phyloP scores from a whole-genome alignment of 2,888 invertebrate genomes.

The Baccha elongata region DNA sequence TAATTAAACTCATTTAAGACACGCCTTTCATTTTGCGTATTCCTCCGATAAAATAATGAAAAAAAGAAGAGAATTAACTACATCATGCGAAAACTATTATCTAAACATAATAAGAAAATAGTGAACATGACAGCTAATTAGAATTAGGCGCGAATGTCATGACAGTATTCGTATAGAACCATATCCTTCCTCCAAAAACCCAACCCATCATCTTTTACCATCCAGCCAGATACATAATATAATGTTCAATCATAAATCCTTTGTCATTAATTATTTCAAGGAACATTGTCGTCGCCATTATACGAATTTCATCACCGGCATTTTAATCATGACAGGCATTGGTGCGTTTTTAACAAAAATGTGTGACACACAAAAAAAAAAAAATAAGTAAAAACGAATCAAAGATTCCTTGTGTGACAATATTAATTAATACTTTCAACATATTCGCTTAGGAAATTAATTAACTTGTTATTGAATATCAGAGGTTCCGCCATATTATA shows the following conservation, averaged over 20 bases:
- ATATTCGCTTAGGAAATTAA: slow-evolving; percentile 27
- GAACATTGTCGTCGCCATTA: slow-evolving; percentile 28
- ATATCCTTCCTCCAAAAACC: slow-evolving; percentile 9
- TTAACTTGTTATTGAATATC: slow-evolving; percentile 27
- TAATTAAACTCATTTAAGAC: slow-evolving; percentile 57
- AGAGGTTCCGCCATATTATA: background rate
- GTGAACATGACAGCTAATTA: slow-evolving; percentile 56
- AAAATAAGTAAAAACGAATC: background rate
- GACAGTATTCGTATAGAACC: slow-evolving; percentile 20
- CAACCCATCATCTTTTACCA: background rate
- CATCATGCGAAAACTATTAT: slow-evolving; percentile 56
- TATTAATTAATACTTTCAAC: slow-evolving; percentile 17
- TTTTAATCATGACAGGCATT: slow-evolving; percentile 38
- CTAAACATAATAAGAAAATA: slow-evolving; percentile 46
- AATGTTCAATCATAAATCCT: slow-evolving; percentile 58
- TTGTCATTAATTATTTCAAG: slow-evolving; percentile 67
- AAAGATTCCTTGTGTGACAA: slow-evolving; percentile 4
- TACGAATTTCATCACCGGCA: slow-evolving; percentile 34
- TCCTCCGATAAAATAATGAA: slow-evolving; percentile 29
- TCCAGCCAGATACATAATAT: background rate
- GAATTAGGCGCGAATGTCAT: slow-evolving; percentile 15
- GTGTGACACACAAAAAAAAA: slow-evolving; percentile 14
- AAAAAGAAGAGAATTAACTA: slow-evolving; percentile 22
- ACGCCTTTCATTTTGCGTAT: slow-evolving; percentile 49
- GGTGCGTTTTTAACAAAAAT: background rate